Percentiles rank a stretch among this genome's conserved stretches.
Evolutionary conservation across 2,888 invertebrate species (phyloP).

Genomic region (Camponotus fellah): DNA sequence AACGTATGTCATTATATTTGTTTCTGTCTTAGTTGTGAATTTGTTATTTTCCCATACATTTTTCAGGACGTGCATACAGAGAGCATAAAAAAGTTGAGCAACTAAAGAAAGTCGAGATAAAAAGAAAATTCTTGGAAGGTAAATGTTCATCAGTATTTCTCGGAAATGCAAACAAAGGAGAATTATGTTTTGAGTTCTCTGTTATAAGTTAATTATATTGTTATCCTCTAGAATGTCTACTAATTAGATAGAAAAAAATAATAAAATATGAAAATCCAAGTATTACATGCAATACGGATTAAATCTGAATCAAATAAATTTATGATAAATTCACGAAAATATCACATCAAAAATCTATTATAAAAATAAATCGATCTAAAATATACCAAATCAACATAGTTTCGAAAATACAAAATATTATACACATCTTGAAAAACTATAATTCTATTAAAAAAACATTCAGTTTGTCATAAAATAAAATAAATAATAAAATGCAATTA

Average conservation of each 20-base stretch:
- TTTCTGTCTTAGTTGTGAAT: constrained; percentile 17
- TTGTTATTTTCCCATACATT: constrained; percentile 14
- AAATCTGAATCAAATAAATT: background rate
- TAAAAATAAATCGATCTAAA: background rate
- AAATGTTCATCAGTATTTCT: constrained; percentile 10
- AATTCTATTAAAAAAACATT: background rate
- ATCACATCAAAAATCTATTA: background rate
- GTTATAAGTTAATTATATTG: background rate
- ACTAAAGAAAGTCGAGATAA: background rate
- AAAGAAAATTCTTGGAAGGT: constrained; percentile 15
- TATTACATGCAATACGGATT: background rate
- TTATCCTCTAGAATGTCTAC: background rate
- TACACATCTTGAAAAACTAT: background rate
- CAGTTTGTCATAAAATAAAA: background rate
- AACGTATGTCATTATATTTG: too few relatives aligned
- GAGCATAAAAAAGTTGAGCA: constrained; percentile 11
- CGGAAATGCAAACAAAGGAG: constrained; percentile 10
- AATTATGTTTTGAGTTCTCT: background rate
- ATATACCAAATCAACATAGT: background rate
- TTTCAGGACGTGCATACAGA: constrained; percentile 16
- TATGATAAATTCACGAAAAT: background rate
- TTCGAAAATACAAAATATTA: background rate
- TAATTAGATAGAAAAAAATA: background rate
- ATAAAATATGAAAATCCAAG: background rate
- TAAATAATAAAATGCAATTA: background rate